phyloP scores from a whole-genome alignment of 2,797 vertebrate species.

The Borostomias antarcticus region DNA sequence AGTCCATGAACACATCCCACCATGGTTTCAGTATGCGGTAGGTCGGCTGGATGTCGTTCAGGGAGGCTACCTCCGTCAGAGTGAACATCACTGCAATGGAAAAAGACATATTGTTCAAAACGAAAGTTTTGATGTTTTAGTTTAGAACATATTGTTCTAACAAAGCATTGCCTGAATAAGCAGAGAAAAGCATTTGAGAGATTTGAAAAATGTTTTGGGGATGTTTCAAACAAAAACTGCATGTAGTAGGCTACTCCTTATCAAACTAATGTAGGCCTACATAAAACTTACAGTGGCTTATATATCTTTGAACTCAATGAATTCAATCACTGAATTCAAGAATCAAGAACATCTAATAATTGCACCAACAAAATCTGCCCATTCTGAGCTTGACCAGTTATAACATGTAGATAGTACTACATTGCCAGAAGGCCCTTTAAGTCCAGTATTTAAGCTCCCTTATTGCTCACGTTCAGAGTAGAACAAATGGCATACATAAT shows the following conservation, averaged over 20 bases:
- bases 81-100: conserved; percentile 95
- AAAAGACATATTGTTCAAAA: conserved; percentile 2
- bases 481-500: neutral
- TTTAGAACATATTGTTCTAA: neutral
- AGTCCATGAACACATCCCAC: conserved; percentile 99
- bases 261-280: too few species aligned
- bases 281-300: too few species aligned
- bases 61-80: conserved; percentile 96
- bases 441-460: too few species aligned
- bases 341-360: neutral
- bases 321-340: too few species aligned
- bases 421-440: neutral
- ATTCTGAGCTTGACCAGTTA: conserved; percentile 20
- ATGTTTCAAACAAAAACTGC: too few species aligned
- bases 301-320: too few species aligned
- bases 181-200: neutral
- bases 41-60: conserved; percentile 98
- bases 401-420: conserved; percentile 29
- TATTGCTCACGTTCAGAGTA: neutral
- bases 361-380: conserved; percentile 1
- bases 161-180: neutral
- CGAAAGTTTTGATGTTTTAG: too few species aligned
- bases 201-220: too few species aligned
- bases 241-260: too few species aligned
- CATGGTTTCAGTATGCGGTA: conserved; percentile 99